Percentiles rank a stretch among this genome's conserved stretches.
Conservation (phyloP, 2,888 invertebrate species). For the Oscheius sp. region DNA sequence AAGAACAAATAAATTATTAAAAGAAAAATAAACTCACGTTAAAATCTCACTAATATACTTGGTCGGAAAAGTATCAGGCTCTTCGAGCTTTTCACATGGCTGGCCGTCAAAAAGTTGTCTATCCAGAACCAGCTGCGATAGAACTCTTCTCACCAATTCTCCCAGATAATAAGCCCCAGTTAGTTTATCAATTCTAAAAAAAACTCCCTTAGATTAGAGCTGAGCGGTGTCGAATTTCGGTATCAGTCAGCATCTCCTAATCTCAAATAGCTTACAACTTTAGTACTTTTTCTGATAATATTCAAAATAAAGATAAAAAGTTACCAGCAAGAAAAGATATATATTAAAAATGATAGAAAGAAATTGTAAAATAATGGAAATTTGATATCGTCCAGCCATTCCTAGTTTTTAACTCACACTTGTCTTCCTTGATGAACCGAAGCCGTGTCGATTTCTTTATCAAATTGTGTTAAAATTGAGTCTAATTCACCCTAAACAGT, state of each 20-base stretch:
- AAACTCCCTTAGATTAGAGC: not conserved
- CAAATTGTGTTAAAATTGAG: conserved; percentile 67
- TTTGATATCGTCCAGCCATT: too few species aligned
- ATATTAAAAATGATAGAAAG: too few species aligned
- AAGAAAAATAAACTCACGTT: conserved; percentile 44
- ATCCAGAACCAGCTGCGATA: conserved; percentile 67
- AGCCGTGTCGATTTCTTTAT: conserved; percentile 65
- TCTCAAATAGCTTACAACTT: not conserved
- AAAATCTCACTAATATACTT: conserved; percentile 70
- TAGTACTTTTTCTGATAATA: not conserved
- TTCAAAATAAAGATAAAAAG: too few species aligned
- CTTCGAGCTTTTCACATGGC: conserved; percentile 63
- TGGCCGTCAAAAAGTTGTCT: conserved; percentile 65
- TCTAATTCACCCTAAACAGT: conserved; percentile 63
- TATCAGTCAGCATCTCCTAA: not conserved
- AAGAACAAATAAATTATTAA: not conserved
- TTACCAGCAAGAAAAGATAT: too few species aligned
- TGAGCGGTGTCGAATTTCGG: not conserved
- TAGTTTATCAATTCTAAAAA: conserved; percentile 69
- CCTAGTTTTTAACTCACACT: conserved; percentile 64
- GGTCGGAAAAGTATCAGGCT: conserved; percentile 68
- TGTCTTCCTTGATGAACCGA: conserved; percentile 70
- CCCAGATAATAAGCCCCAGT: conserved; percentile 71
- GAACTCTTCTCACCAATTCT: conserved; percentile 67
- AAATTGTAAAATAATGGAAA: too few species aligned